Evolutionary conservation across 2,888 invertebrate genomes (phyloP), one percentile per base, ranked within the genome.

Genomic region (Podabrus alpinus): DNA sequence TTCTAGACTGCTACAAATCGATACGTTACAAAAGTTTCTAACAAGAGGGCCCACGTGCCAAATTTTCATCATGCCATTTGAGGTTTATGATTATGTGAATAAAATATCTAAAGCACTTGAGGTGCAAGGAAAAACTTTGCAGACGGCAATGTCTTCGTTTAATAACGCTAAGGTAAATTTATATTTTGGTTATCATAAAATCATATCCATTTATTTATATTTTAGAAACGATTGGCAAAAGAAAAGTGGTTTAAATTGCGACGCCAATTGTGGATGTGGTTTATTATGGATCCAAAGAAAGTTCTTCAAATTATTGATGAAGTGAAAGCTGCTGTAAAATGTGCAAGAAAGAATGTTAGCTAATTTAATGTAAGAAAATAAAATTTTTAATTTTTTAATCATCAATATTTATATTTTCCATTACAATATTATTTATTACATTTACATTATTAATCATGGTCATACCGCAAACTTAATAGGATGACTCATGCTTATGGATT

Each of bases 171-270:
- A n/a, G 45, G 45, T 45, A 45, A n/a, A n/a, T 9, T n/a, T 1
- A n/a, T n/a, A n/a, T n/a, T n/a, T n/a, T n/a, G n/a, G 9, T 45
- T 1, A n/a, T n/a, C 5, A n/a, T n/a, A n/a, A n/a, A n/a, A n/a
- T 7, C 7, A 9, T 24, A 7, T n/a, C n/a, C 13, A 45, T 45
- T 45, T 45, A 29, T 29, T 68, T 68, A 68, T 69, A 70, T 79
- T 83, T 79, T 73, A 84, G 84, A 80, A 77, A 72, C 82, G 82
- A 77, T 61, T 80, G 15, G 69, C 72, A 3, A 75, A 72, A 24
- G 68, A 79, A 66, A 83, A 83, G 75, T 83, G 83, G 82, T 79
- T 84, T n/a, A 78, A 79, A 13, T 80, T 81, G 68, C 72, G 75
- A 15, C 79, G 82, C 19, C 83, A 83, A 66, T 77, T 85, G 17